Base-by-base conservation (phyloP, 1,140 invertebrate genomes). In the Berghia stephanieae region DNA sequence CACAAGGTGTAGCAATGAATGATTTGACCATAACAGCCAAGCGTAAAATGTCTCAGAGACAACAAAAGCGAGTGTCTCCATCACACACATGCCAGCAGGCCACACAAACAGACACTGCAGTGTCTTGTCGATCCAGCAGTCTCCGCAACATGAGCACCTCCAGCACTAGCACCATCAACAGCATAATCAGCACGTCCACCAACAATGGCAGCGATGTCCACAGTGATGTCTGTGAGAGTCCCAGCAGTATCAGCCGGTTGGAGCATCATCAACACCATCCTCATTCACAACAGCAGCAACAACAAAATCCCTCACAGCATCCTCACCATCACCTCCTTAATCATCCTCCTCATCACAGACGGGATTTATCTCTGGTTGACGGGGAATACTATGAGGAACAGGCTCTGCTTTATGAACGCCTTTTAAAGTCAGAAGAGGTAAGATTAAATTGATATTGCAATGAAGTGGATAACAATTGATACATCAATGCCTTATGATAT, bases 41-140 rank as follows among this genome's bases (percentile, higher is more conserved):
- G 79, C 81, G 86, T 21, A 86, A 87, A 77, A 88, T 88, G 78
- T 88, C 87, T 16, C 86, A 88, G 78, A 83, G 87, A 38, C 85
- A 87, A 70, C 83, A 84, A 68, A 60, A 78, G 46, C 40, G 77
- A 24, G 71, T 74, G 1, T 78, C 77, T 0, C 79, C 79, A 27
- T 80, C 75, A 13, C 79, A 80, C 46, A 44, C 52, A 31, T 68
- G 52, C 10, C 84, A 84, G 66, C 83, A 83, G 36, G 80, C 82
- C 3, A 87, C 86, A n/a, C 87, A 88, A 80, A 87, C 87, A 36
- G 85, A 87, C 18, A 83, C 82, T 52, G 68, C 68, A 13, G 34
- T 72, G 24, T 57, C 68, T 36, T 46, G 75, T 1, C 2, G 36
- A 40, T 67, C 68, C 34, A 73, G 74, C 72, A 75, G 72, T 44